phyloP scores from a whole-genome alignment of 2,797 vertebrate genomes.

The Natrix natrix region DNA sequence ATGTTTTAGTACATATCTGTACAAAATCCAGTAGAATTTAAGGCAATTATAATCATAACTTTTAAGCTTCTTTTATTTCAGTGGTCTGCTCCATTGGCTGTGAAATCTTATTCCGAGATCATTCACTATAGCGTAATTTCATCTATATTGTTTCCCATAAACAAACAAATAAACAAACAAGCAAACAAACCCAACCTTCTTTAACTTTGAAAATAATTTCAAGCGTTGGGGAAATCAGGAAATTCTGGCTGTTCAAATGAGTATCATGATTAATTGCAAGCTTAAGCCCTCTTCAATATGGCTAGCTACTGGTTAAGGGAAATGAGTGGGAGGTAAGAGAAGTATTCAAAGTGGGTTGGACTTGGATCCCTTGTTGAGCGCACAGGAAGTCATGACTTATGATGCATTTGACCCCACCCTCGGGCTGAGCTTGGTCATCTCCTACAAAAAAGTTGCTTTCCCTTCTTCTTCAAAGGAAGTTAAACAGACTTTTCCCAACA shows the following conservation, averaged over 20 bases:
- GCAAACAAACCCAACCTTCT: not conserved
- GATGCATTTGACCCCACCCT: too few relatives aligned
- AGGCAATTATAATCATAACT: not conserved
- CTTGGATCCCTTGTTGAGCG: too few relatives aligned
- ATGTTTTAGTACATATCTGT: not conserved
- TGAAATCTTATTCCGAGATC: not conserved
- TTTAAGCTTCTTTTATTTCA: not conserved
- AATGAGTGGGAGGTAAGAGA: too few relatives aligned
- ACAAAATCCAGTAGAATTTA: not conserved
- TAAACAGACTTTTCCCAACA: not conserved
- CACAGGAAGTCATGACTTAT: too few relatives aligned
- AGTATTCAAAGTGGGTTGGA: too few relatives aligned
- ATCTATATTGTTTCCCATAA: not conserved
- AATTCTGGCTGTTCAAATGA: too few relatives aligned
- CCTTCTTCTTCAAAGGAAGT: not conserved
- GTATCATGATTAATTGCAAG: too few relatives aligned
- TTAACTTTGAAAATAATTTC: not conserved
- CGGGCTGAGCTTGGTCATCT: too few relatives aligned
- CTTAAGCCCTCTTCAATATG: too few relatives aligned
- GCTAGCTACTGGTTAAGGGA: too few relatives aligned
- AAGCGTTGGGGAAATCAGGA: too few relatives aligned
- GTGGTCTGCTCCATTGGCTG: not conserved
- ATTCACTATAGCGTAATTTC: not conserved
- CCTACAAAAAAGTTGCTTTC: not conserved
- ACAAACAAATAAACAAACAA: too few relatives aligned